Percentiles rank a stretch among this genome's conserved stretches.
phyloP scores from a whole-genome alignment of 2,888 invertebrate genomes.

The Mamestra brassicae region DNA sequence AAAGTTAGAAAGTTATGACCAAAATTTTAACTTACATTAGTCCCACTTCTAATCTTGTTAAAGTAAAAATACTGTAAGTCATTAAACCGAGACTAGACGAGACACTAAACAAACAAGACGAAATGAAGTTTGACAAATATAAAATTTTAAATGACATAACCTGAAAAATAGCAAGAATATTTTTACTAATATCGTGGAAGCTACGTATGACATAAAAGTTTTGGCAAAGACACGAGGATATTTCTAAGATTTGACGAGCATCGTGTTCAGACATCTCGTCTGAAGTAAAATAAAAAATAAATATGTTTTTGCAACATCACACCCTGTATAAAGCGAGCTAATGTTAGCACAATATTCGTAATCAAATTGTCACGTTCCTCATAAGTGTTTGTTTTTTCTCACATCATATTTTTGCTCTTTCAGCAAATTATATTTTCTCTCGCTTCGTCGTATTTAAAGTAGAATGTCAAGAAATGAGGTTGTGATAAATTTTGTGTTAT shows the following conservation, averaged over 20 bases:
- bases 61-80: conserved; percentile 24
- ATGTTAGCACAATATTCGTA: conserved; percentile 44
- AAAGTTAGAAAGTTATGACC: conserved; percentile 47
- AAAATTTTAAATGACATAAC: conserved; percentile 34
- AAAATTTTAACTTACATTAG: conserved; percentile 52
- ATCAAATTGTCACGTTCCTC: conserved; percentile 53
- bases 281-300: conserved; percentile 41
- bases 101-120: conserved; percentile 3
- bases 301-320: conserved; percentile 39
- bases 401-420: conserved; percentile 58
- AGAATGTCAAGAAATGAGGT: conserved; percentile 66
- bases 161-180: conserved; percentile 31
- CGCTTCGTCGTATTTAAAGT: conserved; percentile 52
- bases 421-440: conserved; percentile 66
- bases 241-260: conserved; percentile 50
- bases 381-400: conserved; percentile 41
- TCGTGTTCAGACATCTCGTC: conserved; percentile 23
- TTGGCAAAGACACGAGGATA: conserved; percentile 35
- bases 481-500: conserved; percentile 65
- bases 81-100: conserved; percentile 34
- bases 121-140: conserved; percentile 31
- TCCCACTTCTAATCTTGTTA: conserved; percentile 32
- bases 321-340: conserved; percentile 27
- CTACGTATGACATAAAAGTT: conserved; percentile 42
- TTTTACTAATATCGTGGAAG: conserved; percentile 32